A percentile compares a stretch with the other conserved stretches of the same genome.
These are phyloP conservation scores for Micromesistius poutassou DNA, from an alignment of 2,797 vertebrate species.

Conservation along the genomic window DNA sequence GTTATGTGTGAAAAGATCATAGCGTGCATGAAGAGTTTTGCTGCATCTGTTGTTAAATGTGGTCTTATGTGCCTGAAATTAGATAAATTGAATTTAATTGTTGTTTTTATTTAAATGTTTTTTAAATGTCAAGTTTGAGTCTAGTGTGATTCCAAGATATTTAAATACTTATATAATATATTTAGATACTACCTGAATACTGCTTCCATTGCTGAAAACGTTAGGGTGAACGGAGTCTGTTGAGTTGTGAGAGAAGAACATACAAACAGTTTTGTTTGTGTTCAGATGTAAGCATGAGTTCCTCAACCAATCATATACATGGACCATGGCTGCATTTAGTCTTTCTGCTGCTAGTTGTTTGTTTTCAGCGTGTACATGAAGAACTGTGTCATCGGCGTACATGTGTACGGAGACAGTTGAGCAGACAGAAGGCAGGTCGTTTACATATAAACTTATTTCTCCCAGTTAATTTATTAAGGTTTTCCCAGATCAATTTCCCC, in stretches of 20 bases:
- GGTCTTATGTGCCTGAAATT: no score
- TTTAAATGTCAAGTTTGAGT: background rate
- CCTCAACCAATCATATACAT: background rate
- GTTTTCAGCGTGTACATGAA: constrained; percentile 12
- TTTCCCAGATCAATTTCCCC: background rate
- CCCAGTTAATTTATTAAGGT: no score
- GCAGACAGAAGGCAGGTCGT: background rate
- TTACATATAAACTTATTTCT: background rate
- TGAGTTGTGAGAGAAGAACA: no score
- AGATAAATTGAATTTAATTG: background rate
- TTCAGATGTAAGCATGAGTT: background rate
- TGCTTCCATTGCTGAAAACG: background rate
- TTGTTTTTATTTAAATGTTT: background rate
- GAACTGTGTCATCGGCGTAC: constrained; percentile 9
- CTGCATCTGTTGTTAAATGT: background rate
- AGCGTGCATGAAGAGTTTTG: no score
- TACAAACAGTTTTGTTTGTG: no score
- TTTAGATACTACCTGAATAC: background rate
- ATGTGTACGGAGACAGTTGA: background rate
- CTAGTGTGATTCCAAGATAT: no score
- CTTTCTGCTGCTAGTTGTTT: constrained; percentile 1
- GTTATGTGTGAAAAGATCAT: no score
- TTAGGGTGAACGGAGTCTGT: background rate
- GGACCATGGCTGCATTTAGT: background rate
- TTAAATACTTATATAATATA: no score